Percentiles rank a stretch among this genome's conserved stretches.
phyloP scores from a whole-genome alignment of 1,140 invertebrate genomes.

The Sycobia sp. region DNA sequence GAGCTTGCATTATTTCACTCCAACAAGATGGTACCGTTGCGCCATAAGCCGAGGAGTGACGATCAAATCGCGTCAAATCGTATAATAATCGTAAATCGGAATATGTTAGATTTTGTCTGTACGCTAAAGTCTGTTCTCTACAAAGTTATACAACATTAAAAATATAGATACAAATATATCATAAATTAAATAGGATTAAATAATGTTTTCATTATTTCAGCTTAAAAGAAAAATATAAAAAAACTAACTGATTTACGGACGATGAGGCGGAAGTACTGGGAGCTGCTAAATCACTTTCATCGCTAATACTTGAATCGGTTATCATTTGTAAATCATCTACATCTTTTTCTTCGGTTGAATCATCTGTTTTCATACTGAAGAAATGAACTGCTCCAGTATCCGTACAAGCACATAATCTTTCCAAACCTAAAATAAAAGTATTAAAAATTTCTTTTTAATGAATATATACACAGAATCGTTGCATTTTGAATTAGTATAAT shows the following conservation, averaged over 20 bases:
- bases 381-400: slow-evolving; percentile 80
- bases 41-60: slow-evolving; percentile 70
- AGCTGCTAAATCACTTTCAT: slow-evolving; percentile 40
- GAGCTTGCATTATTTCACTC: slow-evolving; percentile 89
- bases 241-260: slow-evolving; percentile 46
- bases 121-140: slow-evolving; percentile 63
- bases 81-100: slow-evolving; percentile 66
- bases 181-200: not conserved
- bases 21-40: slow-evolving; percentile 91
- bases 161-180: not conserved
- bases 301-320: slow-evolving; percentile 43
- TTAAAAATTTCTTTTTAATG: not conserved
- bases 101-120: slow-evolving; percentile 63
- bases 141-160: slow-evolving; percentile 17
- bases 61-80: slow-evolving; percentile 70
- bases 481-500: too few relatives aligned
- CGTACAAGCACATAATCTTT: slow-evolving; percentile 82
- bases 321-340: slow-evolving; percentile 67
- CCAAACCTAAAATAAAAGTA: slow-evolving; percentile 68
- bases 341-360: slow-evolving; percentile 71
- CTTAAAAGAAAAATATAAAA: not conserved
- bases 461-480: too few relatives aligned
- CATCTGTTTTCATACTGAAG: slow-evolving; percentile 74
- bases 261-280: slow-evolving; percentile 56
- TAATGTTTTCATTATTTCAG: not conserved